Percentiles rank a stretch among this genome's conserved stretches.
Evolutionary conservation across 2,797 vertebrate genomes (phyloP).

Genomic region (Danio kyathit): DNA sequence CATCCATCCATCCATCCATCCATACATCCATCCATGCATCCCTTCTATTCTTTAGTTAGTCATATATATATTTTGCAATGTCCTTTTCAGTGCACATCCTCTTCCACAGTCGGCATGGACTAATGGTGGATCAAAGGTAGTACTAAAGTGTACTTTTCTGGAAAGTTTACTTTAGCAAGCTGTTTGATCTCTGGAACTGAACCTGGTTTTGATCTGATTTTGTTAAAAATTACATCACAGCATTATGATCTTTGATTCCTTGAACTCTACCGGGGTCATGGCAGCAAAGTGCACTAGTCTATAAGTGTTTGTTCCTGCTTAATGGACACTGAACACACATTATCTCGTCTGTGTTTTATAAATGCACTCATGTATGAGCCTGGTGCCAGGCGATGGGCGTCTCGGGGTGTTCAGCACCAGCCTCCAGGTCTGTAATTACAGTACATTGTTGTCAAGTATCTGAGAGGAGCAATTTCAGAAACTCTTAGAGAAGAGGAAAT

Average conservation of each 20-base stretch:
- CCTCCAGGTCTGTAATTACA: slow-evolving; percentile 60
- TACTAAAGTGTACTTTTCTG: background rate
- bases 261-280: background rate
- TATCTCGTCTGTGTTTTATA: slow-evolving; percentile 44
- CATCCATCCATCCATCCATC: no score
- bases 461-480: slow-evolving; percentile 50
- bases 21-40: no score
- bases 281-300: background rate
- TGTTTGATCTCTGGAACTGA: no score
- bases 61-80: no score
- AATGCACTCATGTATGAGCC: slow-evolving; percentile 43
- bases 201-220: no score
- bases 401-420: slow-evolving; percentile 25
- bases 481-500: slow-evolving; percentile 53
- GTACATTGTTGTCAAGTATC: slow-evolving; percentile 55
- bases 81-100: no score
- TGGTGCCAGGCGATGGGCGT: slow-evolving; percentile 30
- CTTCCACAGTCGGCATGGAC: no score
- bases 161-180: background rate
- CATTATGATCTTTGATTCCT: no score
- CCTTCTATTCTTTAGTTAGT: no score
- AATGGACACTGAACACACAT: slow-evolving; percentile 36
- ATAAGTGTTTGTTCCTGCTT: background rate
- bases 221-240: no score
- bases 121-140: no score